Base-by-base conservation (phyloP, 2,888 invertebrate genomes). In the Desoria tigrina region DNA sequence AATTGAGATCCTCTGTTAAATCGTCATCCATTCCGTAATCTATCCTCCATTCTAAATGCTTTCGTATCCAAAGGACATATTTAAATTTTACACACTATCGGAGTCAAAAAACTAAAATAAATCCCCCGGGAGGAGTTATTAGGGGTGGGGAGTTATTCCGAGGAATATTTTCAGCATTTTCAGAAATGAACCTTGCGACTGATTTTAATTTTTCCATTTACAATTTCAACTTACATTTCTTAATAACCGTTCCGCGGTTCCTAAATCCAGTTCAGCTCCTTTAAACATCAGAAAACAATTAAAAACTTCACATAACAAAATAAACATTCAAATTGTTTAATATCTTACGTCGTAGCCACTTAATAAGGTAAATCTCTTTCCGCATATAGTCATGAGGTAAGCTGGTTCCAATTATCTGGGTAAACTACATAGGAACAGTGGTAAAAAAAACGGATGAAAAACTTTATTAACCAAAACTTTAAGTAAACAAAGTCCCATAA, bases 311-410 rank as follows among this genome's bases (percentile, higher is more conserved):
- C n/a, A n/a, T n/a, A 18, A 16, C 18, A 9, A 45, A 45, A 45
- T 45, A 21, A 45, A 18, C n/a, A 6, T 6, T 9, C n/a, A 18
- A 24, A 51, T 51, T 26, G 18, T 49, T 49, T 16, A 21, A 51
- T 4, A 51, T 9, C 45, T 51, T 51, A 58, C 58, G 26, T 58
- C 58, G 24, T 14, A 58, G 14, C 58, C 58, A 58, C 3, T 28
- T 42, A 26, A 45, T 45, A 3, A 58, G 28, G 26, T 58, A 58
- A 16, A 58, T 23, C 28, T 58, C 58, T 2, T 2, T 18, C 27
- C 27, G 9, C 58, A 58, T 58, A 45, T 58, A 58, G 24, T 58
- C 58, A 26, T 58, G 37, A 6, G 58, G 27, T 6, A 58, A 26
- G 4, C 42, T 27, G 6, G 21, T 49, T 27, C 14, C 18, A 21